Conservation (phyloP, 2,888 invertebrate species). For the Eumerus sabulonum region DNA sequence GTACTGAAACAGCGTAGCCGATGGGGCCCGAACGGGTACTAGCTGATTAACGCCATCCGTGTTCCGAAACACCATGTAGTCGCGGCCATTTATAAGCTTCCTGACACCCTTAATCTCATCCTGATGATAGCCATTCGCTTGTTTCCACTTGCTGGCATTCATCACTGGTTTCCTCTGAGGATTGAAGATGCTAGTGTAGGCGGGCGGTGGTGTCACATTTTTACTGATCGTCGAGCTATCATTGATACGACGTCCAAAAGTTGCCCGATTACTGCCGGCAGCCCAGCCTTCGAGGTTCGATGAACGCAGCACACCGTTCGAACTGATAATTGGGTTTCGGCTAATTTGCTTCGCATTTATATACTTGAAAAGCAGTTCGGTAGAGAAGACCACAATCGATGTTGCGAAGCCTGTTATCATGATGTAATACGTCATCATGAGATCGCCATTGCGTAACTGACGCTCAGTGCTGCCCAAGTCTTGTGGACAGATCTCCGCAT, state of each 20-base stretch:
- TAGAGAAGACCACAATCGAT: conserved; percentile 83
- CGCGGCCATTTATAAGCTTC: conserved; percentile 86
- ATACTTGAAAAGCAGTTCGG: conserved; percentile 81
- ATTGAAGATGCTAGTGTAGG: conserved; percentile 81
- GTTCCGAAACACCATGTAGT: conserved; percentile 85
- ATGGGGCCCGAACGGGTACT: conserved; percentile 87
- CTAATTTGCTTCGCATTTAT: conserved; percentile 72
- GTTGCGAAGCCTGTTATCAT: conserved; percentile 85
- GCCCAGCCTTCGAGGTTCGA: conserved; percentile 51
- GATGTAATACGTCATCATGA: conserved; percentile 89
- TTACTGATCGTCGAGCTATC: conserved; percentile 69
- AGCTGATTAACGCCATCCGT: conserved; percentile 83
- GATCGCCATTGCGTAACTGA: conserved; percentile 86
- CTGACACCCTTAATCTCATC: conserved; percentile 77
- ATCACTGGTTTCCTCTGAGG: conserved; percentile 51
- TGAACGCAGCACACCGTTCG: conserved; percentile 25
- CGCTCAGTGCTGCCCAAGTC: conserved; percentile 90
- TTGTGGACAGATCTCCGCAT: conserved; percentile 89
- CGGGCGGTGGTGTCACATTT: conserved; percentile 81
- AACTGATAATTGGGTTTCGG: conserved; percentile 35
- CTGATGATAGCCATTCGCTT: conserved; percentile 29
- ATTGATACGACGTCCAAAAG: conserved; percentile 74
- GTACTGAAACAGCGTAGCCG: conserved; percentile 87
- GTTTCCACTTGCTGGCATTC: conserved; percentile 50
- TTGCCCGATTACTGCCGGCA: conserved; percentile 73